Evolutionary conservation across 2,888 invertebrate species (phyloP), one percentile per base, ranked within the genome.

Genomic region (Apodemia zela): DNA sequence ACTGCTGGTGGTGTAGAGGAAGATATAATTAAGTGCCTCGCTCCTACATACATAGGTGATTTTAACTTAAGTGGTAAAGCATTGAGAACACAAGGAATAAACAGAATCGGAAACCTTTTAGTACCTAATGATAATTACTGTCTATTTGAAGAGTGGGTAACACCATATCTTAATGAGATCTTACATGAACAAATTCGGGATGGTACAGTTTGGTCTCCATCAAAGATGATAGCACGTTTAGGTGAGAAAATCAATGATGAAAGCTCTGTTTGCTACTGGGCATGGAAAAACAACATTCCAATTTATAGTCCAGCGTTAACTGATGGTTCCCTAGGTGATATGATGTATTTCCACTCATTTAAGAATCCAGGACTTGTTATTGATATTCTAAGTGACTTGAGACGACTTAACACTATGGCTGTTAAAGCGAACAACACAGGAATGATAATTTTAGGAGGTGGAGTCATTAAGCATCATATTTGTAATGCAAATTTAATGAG

Each of bases 401-500:
- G 96, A 63, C 93, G 97, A 63, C 87, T 99, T 33, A 99, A 99
- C 86, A 95, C 96, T 21, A 97, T 99, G 94, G 97, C 99, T 17
- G 96, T 99, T 11, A 97, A 97, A 81, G 97, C 99, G 0, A 91
- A 94, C 29, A 96, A 98, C 78, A 96, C 97, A n/a, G 99, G 99
- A 13, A 97, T 99, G 94, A 96, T 99, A 49, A 98, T 99, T 67
- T 85, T 99, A 65, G 99, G 99, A 4, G 99, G 99, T 0, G 99
- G 99, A 10, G 91, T 99, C 0, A 93, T 99, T n/a, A 99, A 99
- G 86, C 99, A 99, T 89, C 99, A 99, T 80, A 98, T 99, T 73
- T 98, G 98, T 87, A 99, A 99, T 93, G 99, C 99, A 1, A 99
- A 99, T 93, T 93, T 99, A 64, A 99, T 99, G 99, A 94, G 99